phyloP scores from a whole-genome alignment of 2,888 invertebrate species.

The Zygogramma bicolorata region DNA sequence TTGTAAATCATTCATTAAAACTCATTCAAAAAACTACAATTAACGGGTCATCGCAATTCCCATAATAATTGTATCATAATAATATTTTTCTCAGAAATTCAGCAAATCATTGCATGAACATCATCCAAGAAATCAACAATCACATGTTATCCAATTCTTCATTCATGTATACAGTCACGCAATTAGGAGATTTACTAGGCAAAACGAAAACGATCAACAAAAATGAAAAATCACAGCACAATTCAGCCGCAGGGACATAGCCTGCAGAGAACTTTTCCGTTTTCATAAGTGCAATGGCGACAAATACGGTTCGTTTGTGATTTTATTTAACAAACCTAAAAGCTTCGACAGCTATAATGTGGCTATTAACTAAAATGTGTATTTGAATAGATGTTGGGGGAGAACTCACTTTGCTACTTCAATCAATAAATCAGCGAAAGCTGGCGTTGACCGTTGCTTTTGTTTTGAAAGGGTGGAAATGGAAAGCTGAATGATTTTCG shows the following conservation, averaged over 20 bases:
- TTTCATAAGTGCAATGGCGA: background rate
- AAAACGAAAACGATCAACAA: background rate
- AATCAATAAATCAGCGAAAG: constrained; percentile 60
- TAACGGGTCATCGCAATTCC: too few species aligned
- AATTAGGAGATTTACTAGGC: background rate
- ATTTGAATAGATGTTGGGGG: constrained; percentile 57
- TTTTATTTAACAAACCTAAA: constrained; percentile 47
- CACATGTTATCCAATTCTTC: background rate
- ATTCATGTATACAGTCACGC: background rate
- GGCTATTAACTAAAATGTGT: constrained; percentile 59
- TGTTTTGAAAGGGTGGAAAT: constrained; percentile 49
- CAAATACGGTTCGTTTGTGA: constrained; percentile 37
- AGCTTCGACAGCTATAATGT: constrained; percentile 59
- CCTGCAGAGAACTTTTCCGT: constrained; percentile 16
- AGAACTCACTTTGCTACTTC: constrained; percentile 44
- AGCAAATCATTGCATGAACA: too few species aligned
- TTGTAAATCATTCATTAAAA: too few species aligned
- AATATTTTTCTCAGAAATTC: too few species aligned
- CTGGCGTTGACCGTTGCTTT: constrained; percentile 58
- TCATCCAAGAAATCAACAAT: too few species aligned
- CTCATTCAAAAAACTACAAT: too few species aligned
- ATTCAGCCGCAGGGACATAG: constrained; percentile 22
- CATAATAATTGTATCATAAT: too few species aligned
- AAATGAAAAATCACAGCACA: constrained; percentile 29
- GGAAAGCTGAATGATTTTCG: too few species aligned